Conservation (phyloP, 2,888 invertebrate species). For the Gastrophysa polygoni region DNA sequence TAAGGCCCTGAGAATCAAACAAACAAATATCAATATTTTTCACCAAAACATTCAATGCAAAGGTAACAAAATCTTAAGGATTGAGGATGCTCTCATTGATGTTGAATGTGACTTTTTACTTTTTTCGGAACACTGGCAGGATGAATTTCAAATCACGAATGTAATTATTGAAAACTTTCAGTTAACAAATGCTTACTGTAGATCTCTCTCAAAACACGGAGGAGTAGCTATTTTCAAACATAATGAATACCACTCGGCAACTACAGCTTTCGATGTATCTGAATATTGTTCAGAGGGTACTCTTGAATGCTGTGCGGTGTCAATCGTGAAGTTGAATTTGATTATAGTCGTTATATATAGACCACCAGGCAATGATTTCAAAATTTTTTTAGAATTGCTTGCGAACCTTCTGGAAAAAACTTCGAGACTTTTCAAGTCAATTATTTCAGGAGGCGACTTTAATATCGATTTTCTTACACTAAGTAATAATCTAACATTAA, state of each 20-base stretch:
- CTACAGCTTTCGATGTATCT: neutral
- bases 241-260: too few relatives aligned
- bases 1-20: neutral
- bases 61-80: neutral
- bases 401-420: neutral
- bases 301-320: neutral
- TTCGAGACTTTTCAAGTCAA: neutral
- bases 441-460: too few relatives aligned
- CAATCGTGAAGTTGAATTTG: neutral
- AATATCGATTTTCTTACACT: neutral
- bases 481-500: neutral
- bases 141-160: neutral
- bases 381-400: neutral
- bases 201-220: neutral
- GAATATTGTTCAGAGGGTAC: neutral
- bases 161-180: neutral
- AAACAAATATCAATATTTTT: too few relatives aligned
- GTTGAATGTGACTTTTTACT: neutral
- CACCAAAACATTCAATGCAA: neutral
- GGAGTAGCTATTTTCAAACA: neutral
- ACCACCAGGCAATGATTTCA: too few relatives aligned
- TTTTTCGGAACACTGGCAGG: neutral
- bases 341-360: too few relatives aligned
- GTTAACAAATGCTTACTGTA: too few relatives aligned
- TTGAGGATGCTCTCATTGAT: slow-evolving; percentile 1